Conservation (phyloP, 1,140 invertebrate genomes). For the Ceratitis capitata region DNA sequence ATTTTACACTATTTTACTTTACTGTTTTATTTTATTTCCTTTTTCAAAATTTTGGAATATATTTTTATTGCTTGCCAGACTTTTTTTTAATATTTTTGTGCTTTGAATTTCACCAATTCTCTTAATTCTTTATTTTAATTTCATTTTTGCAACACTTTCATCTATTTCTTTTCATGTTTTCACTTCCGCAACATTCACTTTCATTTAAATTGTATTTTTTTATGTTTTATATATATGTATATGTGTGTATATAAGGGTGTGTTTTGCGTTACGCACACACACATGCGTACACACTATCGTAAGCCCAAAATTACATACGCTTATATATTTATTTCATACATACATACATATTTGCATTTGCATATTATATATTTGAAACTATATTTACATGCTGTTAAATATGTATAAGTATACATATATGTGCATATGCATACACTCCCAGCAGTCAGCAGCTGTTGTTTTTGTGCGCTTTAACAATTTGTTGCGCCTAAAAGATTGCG, state of each 20-base stretch:
- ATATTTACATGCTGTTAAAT: background rate
- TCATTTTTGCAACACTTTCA: too few species aligned
- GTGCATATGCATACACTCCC: too few species aligned
- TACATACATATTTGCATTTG: background rate
- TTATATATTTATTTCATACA: background rate
- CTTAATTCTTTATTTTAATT: too few species aligned
- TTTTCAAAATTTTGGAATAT: too few species aligned
- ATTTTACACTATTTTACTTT: too few species aligned
- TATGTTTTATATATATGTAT: too few species aligned
- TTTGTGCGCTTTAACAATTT: slow-evolving; percentile 18
- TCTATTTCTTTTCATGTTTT: too few species aligned
- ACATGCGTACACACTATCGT: background rate
- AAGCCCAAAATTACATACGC: background rate
- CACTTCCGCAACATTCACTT: background rate
- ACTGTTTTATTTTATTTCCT: too few species aligned
- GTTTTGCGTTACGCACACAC: background rate
- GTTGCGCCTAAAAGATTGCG: slow-evolving; percentile 29
- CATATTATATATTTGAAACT: background rate
- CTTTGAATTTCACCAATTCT: background rate
- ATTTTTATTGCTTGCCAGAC: too few species aligned
- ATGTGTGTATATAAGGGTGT: slow-evolving; percentile 3
- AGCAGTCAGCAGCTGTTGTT: slow-evolving; percentile 32
- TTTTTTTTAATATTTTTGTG: background rate
- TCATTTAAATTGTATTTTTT: background rate
- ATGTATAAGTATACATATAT: background rate